Conservation (phyloP, 1,140 invertebrate genomes). For the Apolygus lucorum region DNA sequence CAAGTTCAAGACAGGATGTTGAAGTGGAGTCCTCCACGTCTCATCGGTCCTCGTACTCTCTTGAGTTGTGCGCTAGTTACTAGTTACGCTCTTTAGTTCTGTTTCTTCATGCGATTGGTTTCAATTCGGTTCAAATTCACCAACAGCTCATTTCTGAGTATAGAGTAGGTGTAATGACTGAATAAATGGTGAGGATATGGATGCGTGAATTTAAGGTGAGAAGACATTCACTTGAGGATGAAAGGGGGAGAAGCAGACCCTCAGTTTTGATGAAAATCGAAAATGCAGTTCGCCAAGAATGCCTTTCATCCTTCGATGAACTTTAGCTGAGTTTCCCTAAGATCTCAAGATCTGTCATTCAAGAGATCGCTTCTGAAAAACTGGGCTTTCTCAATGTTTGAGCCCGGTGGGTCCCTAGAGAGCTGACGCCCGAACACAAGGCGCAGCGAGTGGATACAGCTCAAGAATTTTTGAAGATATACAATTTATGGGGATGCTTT, state of each 20-base stretch:
- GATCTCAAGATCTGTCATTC: not conserved
- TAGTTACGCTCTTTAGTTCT: too few species aligned
- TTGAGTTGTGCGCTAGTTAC: too few species aligned
- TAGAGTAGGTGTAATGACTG: not conserved
- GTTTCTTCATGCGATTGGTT: too few species aligned
- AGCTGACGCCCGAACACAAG: constrained; percentile 6
- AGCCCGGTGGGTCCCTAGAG: not conserved
- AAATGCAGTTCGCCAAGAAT: not conserved
- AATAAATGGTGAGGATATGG: not conserved
- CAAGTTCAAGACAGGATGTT: too few species aligned
- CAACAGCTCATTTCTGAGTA: not conserved
- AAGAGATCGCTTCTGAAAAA: not conserved
- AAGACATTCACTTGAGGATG: not conserved
- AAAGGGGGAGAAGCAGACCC: not conserved
- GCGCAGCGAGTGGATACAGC: constrained; percentile 1
- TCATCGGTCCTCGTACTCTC: too few species aligned
- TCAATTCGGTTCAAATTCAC: not conserved
- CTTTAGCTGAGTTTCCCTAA: not conserved
- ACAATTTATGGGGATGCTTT: not conserved
- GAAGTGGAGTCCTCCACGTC: too few species aligned
- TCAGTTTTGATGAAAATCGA: not conserved
- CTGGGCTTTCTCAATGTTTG: not conserved
- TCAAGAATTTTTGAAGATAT: constrained; percentile 8
- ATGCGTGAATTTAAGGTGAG: not conserved
- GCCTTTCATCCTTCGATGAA: not conserved